Conservation (phyloP, 2,797 vertebrate genomes). For the Manis pentadactyla region DNA sequence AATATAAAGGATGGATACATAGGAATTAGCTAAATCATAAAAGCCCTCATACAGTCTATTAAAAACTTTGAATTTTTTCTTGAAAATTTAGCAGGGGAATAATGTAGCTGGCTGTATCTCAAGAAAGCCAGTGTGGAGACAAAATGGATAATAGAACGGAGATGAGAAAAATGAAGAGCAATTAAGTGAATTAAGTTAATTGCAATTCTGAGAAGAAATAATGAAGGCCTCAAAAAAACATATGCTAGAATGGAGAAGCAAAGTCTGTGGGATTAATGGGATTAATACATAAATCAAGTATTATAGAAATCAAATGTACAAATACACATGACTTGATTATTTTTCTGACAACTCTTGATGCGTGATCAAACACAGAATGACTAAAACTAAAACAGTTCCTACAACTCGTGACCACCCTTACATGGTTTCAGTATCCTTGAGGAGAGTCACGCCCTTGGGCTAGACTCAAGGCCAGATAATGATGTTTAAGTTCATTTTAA, state of each 20-base stretch:
- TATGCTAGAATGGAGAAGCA: not conserved
- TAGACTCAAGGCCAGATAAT: too few relatives aligned
- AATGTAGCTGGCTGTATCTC: not conserved
- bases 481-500: too few relatives aligned
- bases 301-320: too few relatives aligned
- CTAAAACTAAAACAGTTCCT: too few relatives aligned
- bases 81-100: not conserved
- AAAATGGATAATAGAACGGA: not conserved
- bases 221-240: not conserved
- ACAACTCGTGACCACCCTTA: too few relatives aligned
- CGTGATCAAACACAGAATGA: too few relatives aligned
- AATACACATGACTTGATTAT: too few relatives aligned
- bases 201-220: not conserved
- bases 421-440: too few relatives aligned
- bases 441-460: too few relatives aligned
- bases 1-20: not conserved
- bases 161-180: not conserved
- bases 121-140: not conserved
- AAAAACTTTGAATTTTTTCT: not conserved
- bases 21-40: not conserved
- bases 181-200: not conserved
- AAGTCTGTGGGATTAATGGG: too few relatives aligned
- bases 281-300: too few relatives aligned
- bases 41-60: not conserved
- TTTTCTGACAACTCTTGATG: too few relatives aligned